Evolutionary conservation across 2,797 vertebrate genomes (phyloP), one percentile per base, ranked within the genome.

Genomic region (Sebastes minor): DNA sequence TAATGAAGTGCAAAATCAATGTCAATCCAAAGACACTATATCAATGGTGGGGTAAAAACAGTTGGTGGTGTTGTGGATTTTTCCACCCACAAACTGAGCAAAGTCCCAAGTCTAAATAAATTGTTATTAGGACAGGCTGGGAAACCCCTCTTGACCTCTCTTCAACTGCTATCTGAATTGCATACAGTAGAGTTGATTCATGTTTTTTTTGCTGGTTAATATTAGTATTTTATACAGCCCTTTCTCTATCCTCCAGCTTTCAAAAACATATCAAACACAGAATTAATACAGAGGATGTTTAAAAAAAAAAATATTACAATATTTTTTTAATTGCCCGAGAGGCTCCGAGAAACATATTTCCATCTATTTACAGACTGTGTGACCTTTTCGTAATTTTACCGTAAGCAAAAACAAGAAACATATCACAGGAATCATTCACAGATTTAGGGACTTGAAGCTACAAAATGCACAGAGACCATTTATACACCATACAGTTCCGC

Each of bases 21-120:
- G 60, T 20, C 27, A 9, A 57, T 68, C n/a, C 9, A 56, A 2
- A 20, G 57, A 11, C 42, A 56, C 20, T n/a, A 3, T 53, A 61
- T 70, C 18, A 49, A 18, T 32, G n/a, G 42, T 52, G 22, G 20
- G 49, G 46, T 80, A 22, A 60, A 69, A 71, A 6, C 10, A 60
- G 46, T 18, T 61, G 4, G 9, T 42, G 42, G 23, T 4, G 22
- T 35, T 49, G n/a, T n/a, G n/a, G n/a, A n/a, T n/a, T n/a, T n/a
- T n/a, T n/a, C n/a, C n/a, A n/a, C 74, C 74, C 59, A 78, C 82
- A 73, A 49, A 63, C 68, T 55, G 82, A 86, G 56, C 86, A 89
- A 92, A 92, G 90, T 89, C 86, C 88, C 60, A 68, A 85, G 84
- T 85, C 67, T 79, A 75, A 83, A 60, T 33, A 83, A 33, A 81